These are phyloP conservation scores for Amazona finschi DNA, from an alignment of 2,797 vertebrate genomes.

Conservation along the genomic window DNA sequence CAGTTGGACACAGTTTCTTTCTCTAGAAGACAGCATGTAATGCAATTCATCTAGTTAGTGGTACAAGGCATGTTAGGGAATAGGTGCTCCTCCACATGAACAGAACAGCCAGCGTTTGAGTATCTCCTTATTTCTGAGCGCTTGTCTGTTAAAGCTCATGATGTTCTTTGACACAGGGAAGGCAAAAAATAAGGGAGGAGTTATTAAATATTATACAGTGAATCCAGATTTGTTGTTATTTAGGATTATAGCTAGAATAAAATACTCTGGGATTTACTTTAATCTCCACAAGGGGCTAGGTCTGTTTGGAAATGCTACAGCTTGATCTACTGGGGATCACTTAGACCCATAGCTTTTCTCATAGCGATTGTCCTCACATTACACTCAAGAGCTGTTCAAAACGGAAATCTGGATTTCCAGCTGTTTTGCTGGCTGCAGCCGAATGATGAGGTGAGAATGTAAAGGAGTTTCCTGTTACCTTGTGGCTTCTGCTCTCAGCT, in stretches of 20 bases:
- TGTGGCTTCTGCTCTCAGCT: not conserved
- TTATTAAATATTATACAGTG: slow-evolving; percentile 13
- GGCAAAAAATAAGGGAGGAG: not conserved
- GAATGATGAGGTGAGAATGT: not conserved
- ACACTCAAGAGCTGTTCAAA: not conserved
- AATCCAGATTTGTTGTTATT: slow-evolving; percentile 20
- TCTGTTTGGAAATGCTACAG: not conserved
- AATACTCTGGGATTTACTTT: slow-evolving; percentile 44
- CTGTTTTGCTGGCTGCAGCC: not conserved
- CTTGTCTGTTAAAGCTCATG: not conserved
- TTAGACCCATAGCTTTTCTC: not conserved
- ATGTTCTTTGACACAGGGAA: not conserved
- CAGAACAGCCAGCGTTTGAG: not conserved
- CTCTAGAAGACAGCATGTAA: not conserved
- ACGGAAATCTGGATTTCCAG: not conserved
- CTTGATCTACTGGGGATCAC: not conserved
- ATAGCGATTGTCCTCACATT: not conserved
- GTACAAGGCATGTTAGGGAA: not conserved
- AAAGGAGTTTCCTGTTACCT: not conserved
- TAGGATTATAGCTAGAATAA: slow-evolving; percentile 32
- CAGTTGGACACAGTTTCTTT: not conserved
- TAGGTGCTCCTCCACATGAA: not conserved
- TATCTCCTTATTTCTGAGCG: not conserved
- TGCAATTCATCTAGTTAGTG: not conserved
- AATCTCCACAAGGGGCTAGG: not conserved